phyloP scores from a whole-genome alignment of 2,113 vertebrate genomes.

The Tyrannus savana region DNA sequence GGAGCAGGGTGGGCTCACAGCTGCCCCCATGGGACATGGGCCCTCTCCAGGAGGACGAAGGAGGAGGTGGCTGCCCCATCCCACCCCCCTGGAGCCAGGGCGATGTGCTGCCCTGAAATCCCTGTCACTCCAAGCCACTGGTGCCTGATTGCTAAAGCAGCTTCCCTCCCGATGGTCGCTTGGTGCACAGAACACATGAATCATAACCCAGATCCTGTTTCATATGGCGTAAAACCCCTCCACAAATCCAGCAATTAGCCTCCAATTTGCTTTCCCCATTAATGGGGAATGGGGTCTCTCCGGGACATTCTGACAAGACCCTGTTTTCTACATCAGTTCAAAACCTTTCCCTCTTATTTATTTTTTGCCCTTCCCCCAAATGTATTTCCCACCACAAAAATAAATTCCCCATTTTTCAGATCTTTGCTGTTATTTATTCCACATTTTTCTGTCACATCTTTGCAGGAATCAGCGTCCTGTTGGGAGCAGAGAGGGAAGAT shows the following conservation, averaged over 20 bases:
- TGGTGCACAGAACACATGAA: neutral
- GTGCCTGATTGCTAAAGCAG: conserved; percentile 16
- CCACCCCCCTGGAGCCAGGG: fast-evolving
- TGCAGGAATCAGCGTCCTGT: neutral
- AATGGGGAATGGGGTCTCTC: conserved; percentile 13
- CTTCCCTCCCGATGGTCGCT: neutral
- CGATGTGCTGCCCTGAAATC: fast-evolving
- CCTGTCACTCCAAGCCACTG: fast-evolving
- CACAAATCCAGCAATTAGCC: conserved; percentile 62
- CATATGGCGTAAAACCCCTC: neutral
- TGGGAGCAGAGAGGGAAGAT: neutral
- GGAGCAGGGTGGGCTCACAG: fast-evolving
- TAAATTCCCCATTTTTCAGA: neutral
- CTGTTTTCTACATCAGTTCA: conserved; percentile 55
- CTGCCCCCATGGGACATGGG: fast-evolving
- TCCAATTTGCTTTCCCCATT: conserved; percentile 58
- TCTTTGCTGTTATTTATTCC: conserved; percentile 29
- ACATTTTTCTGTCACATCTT: conserved; percentile 28
- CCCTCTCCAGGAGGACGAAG: neutral
- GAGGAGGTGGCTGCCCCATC: neutral
- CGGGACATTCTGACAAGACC: neutral
- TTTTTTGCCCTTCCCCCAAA: neutral
- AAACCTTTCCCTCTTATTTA: neutral
- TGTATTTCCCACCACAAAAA: neutral
- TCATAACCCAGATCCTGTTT: conserved; percentile 35